Conservation (phyloP, 2,888 invertebrate species). For the Zygaena filipendulae region DNA sequence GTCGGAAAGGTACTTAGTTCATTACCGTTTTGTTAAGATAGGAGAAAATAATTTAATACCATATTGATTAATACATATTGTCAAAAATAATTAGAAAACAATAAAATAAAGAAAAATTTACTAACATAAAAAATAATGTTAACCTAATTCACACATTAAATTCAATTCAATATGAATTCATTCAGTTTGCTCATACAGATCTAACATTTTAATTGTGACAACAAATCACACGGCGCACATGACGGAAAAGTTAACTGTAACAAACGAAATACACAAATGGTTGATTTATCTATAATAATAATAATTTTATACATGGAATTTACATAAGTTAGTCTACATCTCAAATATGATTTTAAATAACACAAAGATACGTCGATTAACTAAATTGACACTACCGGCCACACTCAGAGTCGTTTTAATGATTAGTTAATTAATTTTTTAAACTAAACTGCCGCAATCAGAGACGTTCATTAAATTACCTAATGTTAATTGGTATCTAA, state of each 20-base stretch:
- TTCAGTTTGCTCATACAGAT: conserved; percentile 27
- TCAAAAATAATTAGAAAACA: too few relatives aligned
- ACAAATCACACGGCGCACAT: conserved; percentile 31
- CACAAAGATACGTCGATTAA: too few relatives aligned
- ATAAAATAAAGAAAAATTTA: not conserved
- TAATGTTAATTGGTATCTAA: too few relatives aligned
- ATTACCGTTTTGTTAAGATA: not conserved
- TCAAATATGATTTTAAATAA: too few relatives aligned
- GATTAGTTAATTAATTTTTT: too few relatives aligned
- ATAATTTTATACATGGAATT: conserved; percentile 39
- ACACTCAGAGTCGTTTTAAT: too few relatives aligned
- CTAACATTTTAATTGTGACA: conserved; percentile 45
- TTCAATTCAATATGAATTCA: conserved; percentile 16
- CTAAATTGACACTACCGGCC: too few relatives aligned
- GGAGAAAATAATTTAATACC: not conserved
- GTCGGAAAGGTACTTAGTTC: not conserved
- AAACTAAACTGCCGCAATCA: too few relatives aligned
- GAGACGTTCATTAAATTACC: too few relatives aligned
- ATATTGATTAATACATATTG: too few relatives aligned
- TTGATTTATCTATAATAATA: conserved; percentile 26
- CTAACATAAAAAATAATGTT: conserved; percentile 12
- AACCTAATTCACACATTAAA: conserved; percentile 24
- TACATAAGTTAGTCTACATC: conserved; percentile 34
- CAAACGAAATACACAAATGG: conserved; percentile 30
- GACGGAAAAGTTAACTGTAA: conserved; percentile 28